phyloP scores from a whole-genome alignment of 2,113 vertebrate species.

The Heptranchias perlo region DNA sequence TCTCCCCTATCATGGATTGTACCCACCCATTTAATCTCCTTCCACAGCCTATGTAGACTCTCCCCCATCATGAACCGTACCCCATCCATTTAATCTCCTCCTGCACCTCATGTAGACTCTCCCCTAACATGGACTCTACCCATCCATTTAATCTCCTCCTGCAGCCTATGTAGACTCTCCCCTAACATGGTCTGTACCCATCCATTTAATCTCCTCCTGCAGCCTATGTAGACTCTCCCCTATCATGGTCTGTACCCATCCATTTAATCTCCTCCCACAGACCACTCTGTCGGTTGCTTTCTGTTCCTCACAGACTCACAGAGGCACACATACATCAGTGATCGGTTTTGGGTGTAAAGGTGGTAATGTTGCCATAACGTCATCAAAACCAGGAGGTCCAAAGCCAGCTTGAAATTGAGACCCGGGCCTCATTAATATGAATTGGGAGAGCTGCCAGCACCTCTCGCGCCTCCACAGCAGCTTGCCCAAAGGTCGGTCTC shows the following conservation, averaged over 20 bases:
- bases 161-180: too few relatives aligned
- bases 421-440: background rate
- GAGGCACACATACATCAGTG: background rate
- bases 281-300: too few relatives aligned
- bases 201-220: background rate
- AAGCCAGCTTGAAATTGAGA: background rate
- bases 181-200: too few relatives aligned
- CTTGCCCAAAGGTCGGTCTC: background rate
- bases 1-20: background rate
- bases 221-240: background rate
- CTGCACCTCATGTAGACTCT: background rate
- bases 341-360: background rate
- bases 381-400: background rate
- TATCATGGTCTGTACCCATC: background rate
- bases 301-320: background rate
- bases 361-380: background rate
- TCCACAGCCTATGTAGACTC: background rate
- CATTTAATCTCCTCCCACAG: background rate
- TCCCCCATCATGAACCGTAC: background rate
- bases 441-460: background rate
- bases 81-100: background rate
- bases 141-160: background rate
- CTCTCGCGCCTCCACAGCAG: background rate
- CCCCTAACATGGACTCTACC: background rate
- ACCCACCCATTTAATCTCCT: background rate